phyloP scores from a whole-genome alignment of 2,113 vertebrate species.

The Apeltes quadracus region DNA sequence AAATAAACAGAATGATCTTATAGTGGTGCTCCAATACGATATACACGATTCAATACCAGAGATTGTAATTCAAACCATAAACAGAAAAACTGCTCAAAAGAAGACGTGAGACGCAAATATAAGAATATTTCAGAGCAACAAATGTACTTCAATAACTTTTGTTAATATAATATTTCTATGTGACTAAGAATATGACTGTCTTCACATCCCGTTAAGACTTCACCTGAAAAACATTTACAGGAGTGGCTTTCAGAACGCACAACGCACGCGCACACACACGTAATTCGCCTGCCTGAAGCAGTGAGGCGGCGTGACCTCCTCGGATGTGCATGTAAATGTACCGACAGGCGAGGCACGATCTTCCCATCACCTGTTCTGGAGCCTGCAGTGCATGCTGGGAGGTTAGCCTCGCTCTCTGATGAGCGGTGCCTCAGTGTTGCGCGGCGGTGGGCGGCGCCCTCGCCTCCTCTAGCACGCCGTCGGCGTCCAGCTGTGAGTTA shows the following conservation, averaged over 20 bases:
- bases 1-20: conserved; percentile 21
- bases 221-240: conserved; percentile 7
- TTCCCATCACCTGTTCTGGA: conserved; percentile 31
- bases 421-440: conserved; percentile 68
- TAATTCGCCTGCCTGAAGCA: conserved; percentile 7
- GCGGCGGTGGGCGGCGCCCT: conserved; percentile 31
- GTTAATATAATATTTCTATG: background rate
- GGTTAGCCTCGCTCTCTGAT: conserved; percentile 22
- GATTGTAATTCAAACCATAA: conserved; percentile 50
- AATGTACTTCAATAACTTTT: background rate
- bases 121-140: background rate
- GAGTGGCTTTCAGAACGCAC: conserved; percentile 17
- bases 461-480: conserved; percentile 39
- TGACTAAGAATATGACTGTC: background rate
- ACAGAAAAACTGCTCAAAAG: conserved; percentile 27
- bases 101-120: background rate
- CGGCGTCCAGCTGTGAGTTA: conserved; percentile 50
- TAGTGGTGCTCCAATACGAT: conserved; percentile 40
- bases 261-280: background rate
- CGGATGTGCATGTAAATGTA: conserved; percentile 42
- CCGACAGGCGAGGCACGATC: conserved; percentile 55
- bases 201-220: conserved; percentile 19
- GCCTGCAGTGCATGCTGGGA: conserved; percentile 34
- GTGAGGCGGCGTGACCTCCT: background rate
- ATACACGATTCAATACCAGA: conserved; percentile 28